These are phyloP conservation scores for Rhabdomys dilectus DNA, from an alignment of 2,113 vertebrate species.

Conservation along the genomic window DNA sequence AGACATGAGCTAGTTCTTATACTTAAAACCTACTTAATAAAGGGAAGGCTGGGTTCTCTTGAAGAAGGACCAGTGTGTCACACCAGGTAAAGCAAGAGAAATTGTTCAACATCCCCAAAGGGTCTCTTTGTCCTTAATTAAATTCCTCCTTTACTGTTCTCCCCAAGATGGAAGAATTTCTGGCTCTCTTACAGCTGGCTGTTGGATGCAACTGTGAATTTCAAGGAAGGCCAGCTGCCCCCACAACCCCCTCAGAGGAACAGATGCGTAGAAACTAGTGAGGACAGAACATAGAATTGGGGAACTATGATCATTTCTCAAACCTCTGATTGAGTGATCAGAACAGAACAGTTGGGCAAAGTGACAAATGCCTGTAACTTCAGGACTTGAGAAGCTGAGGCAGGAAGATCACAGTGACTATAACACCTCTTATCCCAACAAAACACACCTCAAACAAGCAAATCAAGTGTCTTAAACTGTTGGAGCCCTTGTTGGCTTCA, in stretches of 20 bases:
- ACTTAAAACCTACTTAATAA: neutral
- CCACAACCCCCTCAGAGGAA: rapidly evolving
- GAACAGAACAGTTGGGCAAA: neutral
- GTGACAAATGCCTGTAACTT: neutral
- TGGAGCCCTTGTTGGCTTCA: neutral
- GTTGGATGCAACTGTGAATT: neutral
- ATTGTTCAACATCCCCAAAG: neutral
- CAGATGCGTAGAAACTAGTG: neutral
- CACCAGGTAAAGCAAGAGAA: neutral
- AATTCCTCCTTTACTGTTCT: neutral
- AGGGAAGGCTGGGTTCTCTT: neutral
- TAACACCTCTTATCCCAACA: neutral
- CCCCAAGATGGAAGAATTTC: neutral
- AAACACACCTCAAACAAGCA: neutral
- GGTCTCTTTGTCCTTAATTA: neutral
- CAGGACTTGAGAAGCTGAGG: neutral
- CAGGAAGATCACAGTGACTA: neutral
- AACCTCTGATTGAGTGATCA: neutral
- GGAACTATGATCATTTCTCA: neutral
- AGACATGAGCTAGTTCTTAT: neutral
- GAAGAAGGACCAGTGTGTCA: neutral
- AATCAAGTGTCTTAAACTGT: neutral
- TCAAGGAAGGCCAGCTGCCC: neutral
- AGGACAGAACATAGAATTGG: neutral
- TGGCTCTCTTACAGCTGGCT: neutral